Base-by-base conservation (phyloP, 2,888 invertebrate genomes). In the Anorthoa munda region DNA sequence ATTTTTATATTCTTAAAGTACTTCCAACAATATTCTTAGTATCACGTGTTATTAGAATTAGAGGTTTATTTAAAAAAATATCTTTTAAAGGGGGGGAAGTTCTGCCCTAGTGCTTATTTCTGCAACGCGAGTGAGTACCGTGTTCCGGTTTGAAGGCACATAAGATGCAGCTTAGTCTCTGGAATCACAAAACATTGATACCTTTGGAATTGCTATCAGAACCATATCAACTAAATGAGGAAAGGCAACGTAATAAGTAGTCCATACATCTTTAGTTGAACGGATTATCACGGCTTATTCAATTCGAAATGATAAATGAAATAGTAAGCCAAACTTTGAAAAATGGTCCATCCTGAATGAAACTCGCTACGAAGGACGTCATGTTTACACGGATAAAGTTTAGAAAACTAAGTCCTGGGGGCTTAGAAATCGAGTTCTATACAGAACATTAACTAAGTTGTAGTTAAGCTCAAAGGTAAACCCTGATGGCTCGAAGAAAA, bases 301-400 rank as follows among this genome's bases (percentile, higher is more conserved):
- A 26, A 66, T 45, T 26, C n/a, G 3, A 4, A 11, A 18, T 39
- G 39, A 39, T 39, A 9, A 1, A 39, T 39, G 15, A 50, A 50
- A n/a, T n/a, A 39, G 7, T 11, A 7, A 23, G 23, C 9, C 18
- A 5, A 12, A 4, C 21, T 69, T 70, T 31, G 17, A 46, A 58
- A 78, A 46, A 79, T 23, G 1, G 26, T 15, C 12, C 9, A 5
- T 9, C 9, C 13, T 26, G 26, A 2, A 39, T 26, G n/a, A 59
- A 59, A 59, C 26, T 75, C 11, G 15, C 21, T 7, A 21, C 17
- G 5, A 70, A 31, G 18, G 50, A 69, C 56, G 17, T 21, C 9
- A 50, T 46, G 72, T 58, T 18, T 21, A 39, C 48, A 45, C 12
- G 23, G 51, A 51, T 66, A 53, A 80, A 80, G 53, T 80, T 74